Evolutionary conservation across 1,140 invertebrate genomes (phyloP).

Genomic region (Panagrolaimus sp.): DNA sequence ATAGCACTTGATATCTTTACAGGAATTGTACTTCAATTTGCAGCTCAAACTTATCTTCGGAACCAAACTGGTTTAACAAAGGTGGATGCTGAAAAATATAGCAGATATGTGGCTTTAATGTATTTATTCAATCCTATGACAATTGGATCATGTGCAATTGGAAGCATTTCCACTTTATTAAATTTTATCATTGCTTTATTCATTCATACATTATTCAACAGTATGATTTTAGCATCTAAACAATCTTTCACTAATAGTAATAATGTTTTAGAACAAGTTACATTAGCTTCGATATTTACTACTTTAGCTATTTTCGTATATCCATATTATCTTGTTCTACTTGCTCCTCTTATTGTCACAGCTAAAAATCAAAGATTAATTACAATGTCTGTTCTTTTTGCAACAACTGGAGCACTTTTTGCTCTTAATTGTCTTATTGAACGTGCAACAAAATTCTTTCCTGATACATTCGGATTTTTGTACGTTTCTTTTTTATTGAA

Average conservation of each 20-base stretch:
- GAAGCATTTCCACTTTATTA: conserved; percentile 80
- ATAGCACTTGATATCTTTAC: conserved; percentile 15
- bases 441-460: conserved; percentile 70
- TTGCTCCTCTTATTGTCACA: conserved; percentile 28
- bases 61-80: background rate
- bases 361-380: conserved; percentile 30
- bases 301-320: conserved; percentile 19
- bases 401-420: conserved; percentile 49
- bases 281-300: conserved; percentile 36
- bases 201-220: conserved; percentile 66
- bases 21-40: conserved; percentile 11
- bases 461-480: conserved; percentile 77
- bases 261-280: conserved; percentile 33
- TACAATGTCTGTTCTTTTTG: conserved; percentile 49
- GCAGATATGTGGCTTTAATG: conserved; percentile 43
- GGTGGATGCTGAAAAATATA: background rate
- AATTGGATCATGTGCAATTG: conserved; percentile 78
- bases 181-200: conserved; percentile 75
- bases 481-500: conserved; percentile 61
- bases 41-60: background rate
- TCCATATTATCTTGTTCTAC: conserved; percentile 31
- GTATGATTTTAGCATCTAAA: too few relatives aligned
- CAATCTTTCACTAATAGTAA: too few relatives aligned
- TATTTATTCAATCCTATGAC: conserved; percentile 85
- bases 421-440: conserved; percentile 60